Conservation (phyloP, 2,113 vertebrate species). For the Stegostoma tigrinum region DNA sequence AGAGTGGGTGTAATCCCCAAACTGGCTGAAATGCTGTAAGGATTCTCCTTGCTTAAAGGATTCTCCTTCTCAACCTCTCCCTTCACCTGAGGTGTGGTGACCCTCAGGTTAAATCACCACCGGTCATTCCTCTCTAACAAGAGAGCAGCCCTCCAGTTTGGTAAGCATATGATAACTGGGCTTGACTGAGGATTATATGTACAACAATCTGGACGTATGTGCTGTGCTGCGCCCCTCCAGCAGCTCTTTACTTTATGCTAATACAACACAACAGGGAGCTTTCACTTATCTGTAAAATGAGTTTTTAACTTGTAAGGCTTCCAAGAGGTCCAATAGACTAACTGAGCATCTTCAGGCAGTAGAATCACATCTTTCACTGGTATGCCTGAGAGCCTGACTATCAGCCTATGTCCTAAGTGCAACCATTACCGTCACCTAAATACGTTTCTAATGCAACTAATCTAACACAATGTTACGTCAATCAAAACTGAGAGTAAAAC, state of each 20-base stretch:
- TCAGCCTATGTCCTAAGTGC: not conserved
- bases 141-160: too few relatives aligned
- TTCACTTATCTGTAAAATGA: not conserved
- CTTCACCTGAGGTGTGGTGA: too few relatives aligned
- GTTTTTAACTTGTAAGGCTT: not conserved
- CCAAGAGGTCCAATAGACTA: not conserved
- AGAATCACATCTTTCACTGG: not conserved
- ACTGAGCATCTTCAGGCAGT: not conserved
- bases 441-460: not conserved
- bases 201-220: not conserved
- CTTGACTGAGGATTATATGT: not conserved
- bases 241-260: not conserved
- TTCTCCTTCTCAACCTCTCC: too few relatives aligned
- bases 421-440: not conserved
- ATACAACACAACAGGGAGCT: not conserved
- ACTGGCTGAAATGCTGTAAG: too few relatives aligned
- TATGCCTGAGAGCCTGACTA: not conserved
- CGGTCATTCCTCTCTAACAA: too few relatives aligned
- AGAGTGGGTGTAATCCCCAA: too few relatives aligned
- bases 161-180: too few relatives aligned
- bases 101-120: too few relatives aligned
- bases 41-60: too few relatives aligned
- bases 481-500: not conserved
- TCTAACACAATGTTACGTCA: not conserved
- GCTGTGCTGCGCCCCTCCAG: not conserved